These are phyloP conservation scores for Calycopis cecrops DNA, from an alignment of 1,140 invertebrate genomes.

Conservation along the genomic window DNA sequence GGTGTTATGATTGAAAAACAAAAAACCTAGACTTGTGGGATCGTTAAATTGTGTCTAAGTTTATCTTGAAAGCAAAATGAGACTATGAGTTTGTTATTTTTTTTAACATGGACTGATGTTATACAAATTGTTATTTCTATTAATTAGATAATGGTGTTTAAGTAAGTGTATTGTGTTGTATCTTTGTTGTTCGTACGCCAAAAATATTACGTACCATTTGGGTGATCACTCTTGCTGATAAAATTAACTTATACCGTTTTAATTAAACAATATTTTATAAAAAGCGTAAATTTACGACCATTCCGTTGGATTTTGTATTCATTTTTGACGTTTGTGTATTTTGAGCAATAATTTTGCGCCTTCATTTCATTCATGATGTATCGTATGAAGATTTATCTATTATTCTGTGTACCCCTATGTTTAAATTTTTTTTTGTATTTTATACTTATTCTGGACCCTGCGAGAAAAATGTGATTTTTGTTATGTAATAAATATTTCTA, in stretches of 20 bases:
- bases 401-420: neutral
- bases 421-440: too few species aligned
- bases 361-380: constrained; percentile 11
- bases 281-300: too few species aligned
- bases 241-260: neutral
- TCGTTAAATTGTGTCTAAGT: neutral
- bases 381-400: neutral
- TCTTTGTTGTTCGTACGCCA: constrained; percentile 56
- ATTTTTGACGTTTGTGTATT: constrained; percentile 35
- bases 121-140: neutral
- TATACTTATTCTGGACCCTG: too few species aligned
- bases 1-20: constrained; percentile 39
- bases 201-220: constrained; percentile 45
- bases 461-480: too few species aligned
- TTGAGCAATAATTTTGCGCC: constrained; percentile 28
- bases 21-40: constrained; percentile 15
- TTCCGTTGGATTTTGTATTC: constrained; percentile 20
- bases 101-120: neutral
- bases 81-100: neutral
- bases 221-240: constrained; percentile 20
- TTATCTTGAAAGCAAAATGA: constrained; percentile 2
- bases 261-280: too few species aligned
- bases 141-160: constrained; percentile 9
- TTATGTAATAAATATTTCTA: too few species aligned
- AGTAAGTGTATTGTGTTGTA: constrained; percentile 27